Evolutionary conservation across 64 coral and sea anemone genomes (phyloP).

Genomic region (Stichodactyla mertensii): DNA sequence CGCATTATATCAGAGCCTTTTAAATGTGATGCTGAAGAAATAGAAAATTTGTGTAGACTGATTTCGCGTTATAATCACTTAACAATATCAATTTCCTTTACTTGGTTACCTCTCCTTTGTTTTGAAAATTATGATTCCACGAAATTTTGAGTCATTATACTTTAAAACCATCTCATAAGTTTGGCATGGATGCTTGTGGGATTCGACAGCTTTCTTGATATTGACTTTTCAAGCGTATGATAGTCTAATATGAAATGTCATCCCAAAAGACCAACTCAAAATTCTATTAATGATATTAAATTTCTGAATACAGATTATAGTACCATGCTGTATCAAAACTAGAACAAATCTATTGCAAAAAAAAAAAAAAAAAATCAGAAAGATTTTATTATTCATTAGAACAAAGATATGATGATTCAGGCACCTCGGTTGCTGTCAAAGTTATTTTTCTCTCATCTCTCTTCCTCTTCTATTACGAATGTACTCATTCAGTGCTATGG

Average conservation of each 20-base stretch:
- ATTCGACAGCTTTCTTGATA: not conserved
- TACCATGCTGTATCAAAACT: not conserved
- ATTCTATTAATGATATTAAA: not conserved
- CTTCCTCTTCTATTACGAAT: not conserved
- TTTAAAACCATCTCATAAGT: too few species aligned
- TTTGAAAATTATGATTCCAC: too few species aligned
- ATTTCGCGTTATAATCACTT: too few species aligned
- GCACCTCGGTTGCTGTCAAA: not conserved
- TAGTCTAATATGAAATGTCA: not conserved
- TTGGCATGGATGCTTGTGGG: not conserved
- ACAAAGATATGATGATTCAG: not conserved
- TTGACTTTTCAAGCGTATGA: not conserved
- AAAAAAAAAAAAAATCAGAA: not conserved
- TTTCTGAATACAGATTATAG: not conserved
- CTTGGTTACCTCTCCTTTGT: too few species aligned
- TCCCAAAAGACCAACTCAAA: not conserved
- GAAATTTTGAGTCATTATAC: too few species aligned
- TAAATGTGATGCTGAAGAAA: too few species aligned
- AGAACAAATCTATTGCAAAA: not conserved
- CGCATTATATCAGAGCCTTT: too few species aligned
- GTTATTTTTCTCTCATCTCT: not conserved
- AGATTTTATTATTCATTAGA: not conserved
- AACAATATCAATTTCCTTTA: too few species aligned
- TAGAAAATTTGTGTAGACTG: too few species aligned
- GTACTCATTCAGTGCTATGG: too few species aligned